These are phyloP conservation scores for Heliornis fulica DNA, from an alignment of 2,113 vertebrate genomes.

Conservation along the genomic window DNA sequence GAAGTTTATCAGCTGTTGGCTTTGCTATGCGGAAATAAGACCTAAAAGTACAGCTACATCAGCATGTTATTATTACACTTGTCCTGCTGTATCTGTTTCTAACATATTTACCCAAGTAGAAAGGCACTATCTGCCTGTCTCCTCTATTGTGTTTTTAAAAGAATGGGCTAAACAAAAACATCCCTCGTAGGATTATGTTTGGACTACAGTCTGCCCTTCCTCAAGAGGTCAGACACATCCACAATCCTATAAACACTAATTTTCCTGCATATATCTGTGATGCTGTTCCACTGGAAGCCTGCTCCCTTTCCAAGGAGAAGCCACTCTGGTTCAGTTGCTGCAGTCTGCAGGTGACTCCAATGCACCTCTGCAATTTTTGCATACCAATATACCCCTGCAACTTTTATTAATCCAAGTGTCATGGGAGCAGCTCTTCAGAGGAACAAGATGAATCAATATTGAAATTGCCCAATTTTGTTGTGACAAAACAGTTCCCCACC, in stretches of 20 bases:
- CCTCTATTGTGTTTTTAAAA: not conserved
- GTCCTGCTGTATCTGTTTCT: not conserved
- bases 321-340: not conserved
- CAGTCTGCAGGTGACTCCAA: not conserved
- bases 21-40: not conserved
- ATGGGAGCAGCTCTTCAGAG: not conserved
- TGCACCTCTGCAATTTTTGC: not conserved
- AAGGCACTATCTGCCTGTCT: not conserved
- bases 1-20: not conserved
- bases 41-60: not conserved
- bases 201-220: not conserved
- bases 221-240: not conserved
- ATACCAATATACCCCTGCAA: not conserved
- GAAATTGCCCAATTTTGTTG: not conserved
- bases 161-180: not conserved
- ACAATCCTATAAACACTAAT: not conserved
- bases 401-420: accelerated
- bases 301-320: not conserved
- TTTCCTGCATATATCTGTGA: not conserved
- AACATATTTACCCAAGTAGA: not conserved
- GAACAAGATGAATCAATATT: not conserved
- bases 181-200: not conserved
- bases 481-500: not conserved
- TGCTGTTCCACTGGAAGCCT: not conserved
- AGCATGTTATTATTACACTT: not conserved